These are phyloP conservation scores for Tarsius wallacei DNA, from an alignment of 2,797 vertebrate genomes.

Conservation along the genomic window DNA sequence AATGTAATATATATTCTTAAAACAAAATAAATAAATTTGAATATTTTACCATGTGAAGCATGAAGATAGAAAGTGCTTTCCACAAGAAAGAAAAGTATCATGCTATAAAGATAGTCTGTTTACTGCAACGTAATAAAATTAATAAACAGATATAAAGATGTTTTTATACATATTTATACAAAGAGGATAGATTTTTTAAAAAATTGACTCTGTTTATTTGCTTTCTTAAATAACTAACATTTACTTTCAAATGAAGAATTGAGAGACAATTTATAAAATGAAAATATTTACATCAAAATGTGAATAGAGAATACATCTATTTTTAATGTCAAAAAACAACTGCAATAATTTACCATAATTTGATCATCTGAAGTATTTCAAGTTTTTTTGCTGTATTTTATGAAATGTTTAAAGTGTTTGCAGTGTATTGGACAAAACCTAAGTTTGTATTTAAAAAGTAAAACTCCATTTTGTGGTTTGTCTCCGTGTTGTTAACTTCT, in stretches of 20 bases:
- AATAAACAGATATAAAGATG: neutral
- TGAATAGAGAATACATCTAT: neutral
- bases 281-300: slow-evolving; percentile 16
- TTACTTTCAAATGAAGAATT: neutral
- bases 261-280: neutral
- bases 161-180: neutral
- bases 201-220: neutral
- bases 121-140: slow-evolving; percentile 7
- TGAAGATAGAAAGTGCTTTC: slow-evolving; percentile 14
- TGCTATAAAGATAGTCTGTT: slow-evolving; percentile 4
- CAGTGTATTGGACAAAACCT: no score
- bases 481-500: no score
- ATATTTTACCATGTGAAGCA: neutral
- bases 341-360: neutral
- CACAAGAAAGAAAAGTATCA: slow-evolving; percentile 1
- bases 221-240: neutral
- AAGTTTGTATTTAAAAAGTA: no score
- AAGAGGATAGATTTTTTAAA: neutral
- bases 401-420: no score
- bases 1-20: slow-evolving; percentile 42
- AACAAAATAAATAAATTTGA: neutral
- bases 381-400: no score
- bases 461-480: no score
- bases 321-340: neutral
- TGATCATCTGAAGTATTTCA: neutral